These are phyloP conservation scores for Dendropsophus ebraccatus DNA, from an alignment of 2,113 vertebrate genomes.

Conservation along the genomic window DNA sequence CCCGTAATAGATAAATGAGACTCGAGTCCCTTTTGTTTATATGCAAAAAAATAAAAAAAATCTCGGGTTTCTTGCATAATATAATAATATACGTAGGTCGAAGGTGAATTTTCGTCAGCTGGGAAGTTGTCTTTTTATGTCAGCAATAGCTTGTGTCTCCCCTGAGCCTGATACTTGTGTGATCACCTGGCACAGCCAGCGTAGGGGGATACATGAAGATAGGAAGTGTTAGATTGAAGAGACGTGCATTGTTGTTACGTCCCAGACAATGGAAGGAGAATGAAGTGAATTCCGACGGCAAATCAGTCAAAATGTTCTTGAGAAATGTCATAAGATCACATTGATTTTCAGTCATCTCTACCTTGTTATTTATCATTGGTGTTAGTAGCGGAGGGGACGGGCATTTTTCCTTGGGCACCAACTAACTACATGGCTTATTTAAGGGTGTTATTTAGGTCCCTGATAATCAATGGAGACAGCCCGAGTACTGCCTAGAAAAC, in stretches of 20 bases:
- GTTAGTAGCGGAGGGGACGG: no score
- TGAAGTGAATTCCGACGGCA: neutral
- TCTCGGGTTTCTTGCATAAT: neutral
- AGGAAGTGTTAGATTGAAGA: neutral
- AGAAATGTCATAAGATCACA: no score
- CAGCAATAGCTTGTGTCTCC: neutral
- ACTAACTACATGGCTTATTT: no score
- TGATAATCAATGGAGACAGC: no score
- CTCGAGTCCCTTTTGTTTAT: neutral
- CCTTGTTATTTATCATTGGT: no score
- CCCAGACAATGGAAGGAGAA: neutral
- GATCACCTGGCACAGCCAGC: neutral
- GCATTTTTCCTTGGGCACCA: no score
- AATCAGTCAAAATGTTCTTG: neutral
- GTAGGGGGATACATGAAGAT: neutral
- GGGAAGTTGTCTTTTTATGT: neutral
- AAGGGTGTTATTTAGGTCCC: no score
- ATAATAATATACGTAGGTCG: neutral
- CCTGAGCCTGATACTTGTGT: neutral
- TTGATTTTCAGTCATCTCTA: neutral
- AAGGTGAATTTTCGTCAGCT: neutral
- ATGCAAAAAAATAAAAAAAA: neutral
- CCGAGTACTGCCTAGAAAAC: no score
- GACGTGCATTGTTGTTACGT: neutral
- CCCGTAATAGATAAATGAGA: conserved; percentile 33